Evolutionary conservation across 2,888 invertebrate species (phyloP), one percentile per base, ranked within the genome.

Genomic region (Caenorhabditis sp.): DNA sequence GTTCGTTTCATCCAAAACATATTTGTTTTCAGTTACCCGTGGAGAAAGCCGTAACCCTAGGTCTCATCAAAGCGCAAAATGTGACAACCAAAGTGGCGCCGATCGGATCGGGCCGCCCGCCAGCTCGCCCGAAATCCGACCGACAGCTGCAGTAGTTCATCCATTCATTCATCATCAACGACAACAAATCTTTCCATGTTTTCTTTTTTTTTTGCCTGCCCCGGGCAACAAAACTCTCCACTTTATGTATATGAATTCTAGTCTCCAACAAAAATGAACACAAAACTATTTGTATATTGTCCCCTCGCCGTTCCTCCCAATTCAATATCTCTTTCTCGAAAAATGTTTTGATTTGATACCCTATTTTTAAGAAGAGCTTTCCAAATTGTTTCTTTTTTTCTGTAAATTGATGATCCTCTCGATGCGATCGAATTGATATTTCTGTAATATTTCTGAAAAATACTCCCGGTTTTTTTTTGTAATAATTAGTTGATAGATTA

Each of bases 11-110:
- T 27, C n/a, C 19, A 60, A 51, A 50, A 8, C 19, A 14, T 50
- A 8, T 51, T 3, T 17, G 8, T 51, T 58, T 85, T 63, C 76
- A 86, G 86, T 69, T 86, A 23, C 86, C 86, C 4, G 84, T 86
- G 5, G 86, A 86, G 59, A 86, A 86, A 64, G 86, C 86, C 5
- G 83, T 84, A 6, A 79, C 81, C 10, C 71, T 86, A 21, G 86
- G 86, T n/a, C 78, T 84, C 51, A 83, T 86, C 66, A 86, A 86
- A 68, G 78, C 82, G 6, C 84, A 86, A 58, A 79, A 82, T 58
- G 77, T 77, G 21, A 65, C 85, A 19, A 65, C 85, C 23, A 86
- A 86, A 64, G 77, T 86, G 19, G 82, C 84, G 17, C 86, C 86
- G 53, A 86, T 86, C 62, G 86, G 86, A 17, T 83, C 81, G 50